These are phyloP conservation scores for Listronotus bonariensis DNA, from an alignment of 1,140 invertebrate species.

Conservation along the genomic window DNA sequence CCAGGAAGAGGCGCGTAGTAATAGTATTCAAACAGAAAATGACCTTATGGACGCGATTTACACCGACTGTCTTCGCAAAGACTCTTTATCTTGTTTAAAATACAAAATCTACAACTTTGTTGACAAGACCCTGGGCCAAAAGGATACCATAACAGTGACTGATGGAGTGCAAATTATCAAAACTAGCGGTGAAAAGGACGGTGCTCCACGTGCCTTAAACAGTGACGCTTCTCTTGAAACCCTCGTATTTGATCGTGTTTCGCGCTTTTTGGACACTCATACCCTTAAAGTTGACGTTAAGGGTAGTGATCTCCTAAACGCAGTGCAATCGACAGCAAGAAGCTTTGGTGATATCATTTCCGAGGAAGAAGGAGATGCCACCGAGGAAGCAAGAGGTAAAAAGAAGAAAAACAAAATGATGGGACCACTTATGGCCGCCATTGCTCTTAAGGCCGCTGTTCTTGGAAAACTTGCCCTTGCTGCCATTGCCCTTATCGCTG, in stretches of 20 bases:
- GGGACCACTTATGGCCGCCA: slow-evolving; percentile 73
- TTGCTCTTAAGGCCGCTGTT: slow-evolving; percentile 78
- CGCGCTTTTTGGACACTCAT: slow-evolving; percentile 76
- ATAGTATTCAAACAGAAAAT: slow-evolving; percentile 68
- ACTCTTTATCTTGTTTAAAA: slow-evolving; percentile 79
- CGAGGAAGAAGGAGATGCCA: slow-evolving; percentile 61
- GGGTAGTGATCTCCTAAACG: slow-evolving; percentile 78
- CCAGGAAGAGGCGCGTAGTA: slow-evolving; percentile 63
- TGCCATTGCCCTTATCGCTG: slow-evolving; percentile 80
- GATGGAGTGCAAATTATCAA: slow-evolving; percentile 83
- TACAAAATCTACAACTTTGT: slow-evolving; percentile 83
- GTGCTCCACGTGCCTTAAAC: slow-evolving; percentile 71
- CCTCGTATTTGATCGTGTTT: slow-evolving; percentile 67
- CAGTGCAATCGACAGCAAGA: slow-evolving; percentile 75
- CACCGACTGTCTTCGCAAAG: slow-evolving; percentile 76
- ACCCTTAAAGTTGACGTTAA: slow-evolving; percentile 83
- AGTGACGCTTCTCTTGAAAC: slow-evolving; percentile 69
- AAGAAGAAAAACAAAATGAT: slow-evolving; percentile 83
- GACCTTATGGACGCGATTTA: slow-evolving; percentile 77
- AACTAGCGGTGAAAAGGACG: slow-evolving; percentile 64
- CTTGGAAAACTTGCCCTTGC: slow-evolving; percentile 76
- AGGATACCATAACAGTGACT: slow-evolving; percentile 75
- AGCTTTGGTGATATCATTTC: slow-evolving; percentile 74
- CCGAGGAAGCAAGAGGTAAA: slow-evolving; percentile 69
- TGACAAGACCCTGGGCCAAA: slow-evolving; percentile 77